phyloP scores from a whole-genome alignment of 1,140 invertebrate genomes.

The Tetragnatha versicolor region DNA sequence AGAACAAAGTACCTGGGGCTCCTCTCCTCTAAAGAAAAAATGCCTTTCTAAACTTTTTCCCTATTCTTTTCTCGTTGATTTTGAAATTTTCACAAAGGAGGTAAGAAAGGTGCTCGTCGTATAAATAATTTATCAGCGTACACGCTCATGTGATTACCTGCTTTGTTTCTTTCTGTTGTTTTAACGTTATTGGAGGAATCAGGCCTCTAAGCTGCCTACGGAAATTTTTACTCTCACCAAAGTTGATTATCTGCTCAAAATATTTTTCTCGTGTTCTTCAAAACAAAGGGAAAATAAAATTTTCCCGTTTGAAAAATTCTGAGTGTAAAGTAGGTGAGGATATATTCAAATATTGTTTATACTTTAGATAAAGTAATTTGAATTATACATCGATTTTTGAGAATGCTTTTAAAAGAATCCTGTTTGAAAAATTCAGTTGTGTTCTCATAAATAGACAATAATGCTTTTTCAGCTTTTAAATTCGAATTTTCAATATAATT shows the following conservation, averaged over 20 bases:
- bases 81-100: constrained; percentile 15
- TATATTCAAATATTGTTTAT: no score
- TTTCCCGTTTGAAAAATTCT: no score
- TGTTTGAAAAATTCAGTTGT: no score
- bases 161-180: constrained; percentile 43
- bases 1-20: not conserved
- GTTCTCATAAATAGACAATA: no score
- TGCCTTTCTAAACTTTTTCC: not conserved
- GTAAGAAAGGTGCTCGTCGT: not conserved
- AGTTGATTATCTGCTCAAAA: constrained; percentile 2
- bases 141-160: constrained; percentile 17
- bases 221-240: not conserved
- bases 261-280: no score
- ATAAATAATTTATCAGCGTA: constrained; percentile 46
- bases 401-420: no score
- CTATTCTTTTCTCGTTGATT: not conserved
- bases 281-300: no score
- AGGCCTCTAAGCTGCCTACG: constrained; percentile 14
- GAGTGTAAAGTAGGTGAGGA: no score
- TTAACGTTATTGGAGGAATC: constrained; percentile 34
- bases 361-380: no score
- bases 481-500: no score
- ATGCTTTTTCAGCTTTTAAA: no score
- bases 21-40: not conserved
- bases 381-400: no score